Base-by-base conservation (phyloP, 1,140 invertebrate genomes). In the Lordiphosa clarofinis region DNA sequence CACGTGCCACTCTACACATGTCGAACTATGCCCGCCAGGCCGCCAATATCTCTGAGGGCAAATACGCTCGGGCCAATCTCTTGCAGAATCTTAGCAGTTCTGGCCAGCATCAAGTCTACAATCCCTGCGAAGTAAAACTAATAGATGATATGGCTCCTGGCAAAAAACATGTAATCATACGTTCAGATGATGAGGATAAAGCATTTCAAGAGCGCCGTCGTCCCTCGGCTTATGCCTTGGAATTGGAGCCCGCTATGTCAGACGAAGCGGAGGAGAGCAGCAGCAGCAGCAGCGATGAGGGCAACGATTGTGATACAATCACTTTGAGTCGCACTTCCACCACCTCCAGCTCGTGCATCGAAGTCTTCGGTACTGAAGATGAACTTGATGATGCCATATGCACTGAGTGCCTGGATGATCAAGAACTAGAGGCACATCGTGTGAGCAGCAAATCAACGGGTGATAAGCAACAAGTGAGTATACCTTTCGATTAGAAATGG, bases 221-320 rank as follows among this genome's bases (percentile, higher is more conserved):
- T 7, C 57, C 56, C 4, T 79, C 74, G 0, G 44, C 56, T 1
- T 88, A 66, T 13, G 86, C 73, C 1, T 43, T 88, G 28, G 81
- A 88, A 24, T 49, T 87, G 49, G 86, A 88, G 43, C 86, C 79
- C 6, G 86, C 86, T 4, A n/a, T 88, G 4, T 72, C 58, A 3
- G 61, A 66, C 9, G 66, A 46, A 31, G 31, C 24, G 15, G 75
- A 67, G 3, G 43, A 21, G 15, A 35, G 36, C 19, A 19, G 4
- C 19, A 19, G 19, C 15, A 13, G 38, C 37, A 76, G 62, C 59
- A 71, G 65, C 38, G 68, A 75, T 46, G 76, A 87, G 38, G 66
- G 61, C 38, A 76, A 71, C 28, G 60, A 69, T 4, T 64, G 62
- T 24, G 70, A 82, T 13, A 75, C 58, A 7, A 47, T 66, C 2